Evolutionary conservation across 2,888 invertebrate genomes (phyloP), one percentile per base, ranked within the genome.

Genomic region (Listrodromus nycthemerus): DNA sequence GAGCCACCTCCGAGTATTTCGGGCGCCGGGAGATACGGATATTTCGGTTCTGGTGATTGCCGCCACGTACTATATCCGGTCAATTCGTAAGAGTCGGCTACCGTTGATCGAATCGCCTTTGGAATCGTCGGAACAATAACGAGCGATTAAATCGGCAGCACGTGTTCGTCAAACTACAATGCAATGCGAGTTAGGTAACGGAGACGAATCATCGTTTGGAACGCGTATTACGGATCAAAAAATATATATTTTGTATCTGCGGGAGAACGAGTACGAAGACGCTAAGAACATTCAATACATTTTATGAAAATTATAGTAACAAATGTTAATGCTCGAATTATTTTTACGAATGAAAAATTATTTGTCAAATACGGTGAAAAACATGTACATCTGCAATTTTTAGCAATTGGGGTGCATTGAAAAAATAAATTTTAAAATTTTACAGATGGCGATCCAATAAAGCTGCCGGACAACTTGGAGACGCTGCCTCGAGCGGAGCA

Each of bases 391-490:
- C 10, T 37, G 37, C 37, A 37, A 37, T 7, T 37, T 37, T 8
- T 10, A 52, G 21, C 21, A 21, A 52, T 19, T 21, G 52, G 16
- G 5, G 13, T 10, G n/a, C 8, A 19, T 30, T 8, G 33, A 37
- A 8, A 55, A 16, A 37, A 37, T 41, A 55, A 24, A 61, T 48
- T 80, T 76, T 50, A 55, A 69, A 67, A 71, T 85, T 85, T 66
- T 86, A 75, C 88, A 97, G 97, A 97, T 95, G 97, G 97, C 92
- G 97, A 98, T 94, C 97, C 97, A 91, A 98, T 98, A 95, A 98
- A 98, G 94, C 95, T 98, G 92, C 98, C 98, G 85, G 98, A 98
- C 94, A 98, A 98, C 95, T 95, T 98, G 95, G 98, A 98, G 95
- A 98, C 98, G 93, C 95, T 99, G 93, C 98, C 98, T 89, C 96